These are phyloP conservation scores for Hippocampus guttulatus DNA, from an alignment of 2,113 vertebrate genomes.

Conservation along the genomic window DNA sequence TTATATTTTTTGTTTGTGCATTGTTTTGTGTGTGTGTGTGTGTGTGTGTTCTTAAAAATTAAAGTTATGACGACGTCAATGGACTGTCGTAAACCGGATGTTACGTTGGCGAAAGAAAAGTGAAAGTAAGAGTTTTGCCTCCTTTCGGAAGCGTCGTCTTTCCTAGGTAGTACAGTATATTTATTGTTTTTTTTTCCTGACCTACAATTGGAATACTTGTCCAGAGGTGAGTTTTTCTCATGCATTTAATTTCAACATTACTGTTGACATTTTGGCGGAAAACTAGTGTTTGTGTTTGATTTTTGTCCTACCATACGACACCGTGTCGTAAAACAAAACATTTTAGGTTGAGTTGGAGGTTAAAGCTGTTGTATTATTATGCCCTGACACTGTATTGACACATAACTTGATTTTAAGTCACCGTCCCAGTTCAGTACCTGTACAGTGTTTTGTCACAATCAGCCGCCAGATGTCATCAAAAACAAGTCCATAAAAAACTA, in stretches of 20 bases:
- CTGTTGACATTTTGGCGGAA: not conserved
- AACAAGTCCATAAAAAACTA: not conserved
- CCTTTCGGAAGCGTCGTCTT: not conserved
- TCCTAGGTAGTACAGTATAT: not conserved
- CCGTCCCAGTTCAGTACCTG: too few relatives aligned
- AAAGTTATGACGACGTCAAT: too few relatives aligned
- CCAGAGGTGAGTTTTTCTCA: not conserved
- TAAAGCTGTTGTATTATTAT: not conserved
- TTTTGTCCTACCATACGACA: not conserved
- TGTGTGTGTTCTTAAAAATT: too few relatives aligned
- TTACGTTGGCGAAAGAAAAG: not conserved
- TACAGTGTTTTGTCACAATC: too few relatives aligned
- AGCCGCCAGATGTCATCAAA: conserved; percentile 10
- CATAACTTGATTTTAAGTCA: too few relatives aligned
- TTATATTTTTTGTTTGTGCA: too few relatives aligned
- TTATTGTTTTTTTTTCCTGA: not conserved
- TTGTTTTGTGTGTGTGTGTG: too few relatives aligned
- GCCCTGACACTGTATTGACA: not conserved
- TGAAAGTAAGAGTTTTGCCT: not conserved
- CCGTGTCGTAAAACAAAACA: not conserved
- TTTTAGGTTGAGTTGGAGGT: not conserved
- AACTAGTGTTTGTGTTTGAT: not conserved
- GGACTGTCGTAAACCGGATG: too few relatives aligned
- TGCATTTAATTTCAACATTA: not conserved
- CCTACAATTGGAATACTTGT: not conserved